Percentiles rank a stretch among this genome's conserved stretches.
Evolutionary conservation across 2,888 invertebrate species (phyloP).

Genomic region (Cerastis rubricosa): DNA sequence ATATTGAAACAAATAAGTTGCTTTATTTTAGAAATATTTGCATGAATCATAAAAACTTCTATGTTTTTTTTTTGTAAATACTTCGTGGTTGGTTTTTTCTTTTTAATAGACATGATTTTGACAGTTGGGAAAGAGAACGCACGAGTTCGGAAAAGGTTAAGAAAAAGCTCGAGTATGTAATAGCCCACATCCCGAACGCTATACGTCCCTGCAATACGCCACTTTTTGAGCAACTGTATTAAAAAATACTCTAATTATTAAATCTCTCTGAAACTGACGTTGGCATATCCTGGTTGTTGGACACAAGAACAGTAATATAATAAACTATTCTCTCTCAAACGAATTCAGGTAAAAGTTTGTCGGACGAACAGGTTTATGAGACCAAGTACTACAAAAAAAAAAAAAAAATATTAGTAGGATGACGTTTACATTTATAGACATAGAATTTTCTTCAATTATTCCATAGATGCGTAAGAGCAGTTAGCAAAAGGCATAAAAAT

Average conservation of each 20-base stretch:
- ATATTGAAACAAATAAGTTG: too few species aligned
- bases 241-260: neutral
- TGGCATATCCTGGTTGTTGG: neutral
- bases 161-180: too few species aligned
- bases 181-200: too few species aligned
- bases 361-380: slow-evolving; percentile 17
- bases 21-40: too few species aligned
- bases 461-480: slow-evolving; percentile 27
- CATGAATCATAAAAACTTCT: too few species aligned
- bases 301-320: slow-evolving; percentile 1
- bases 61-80: too few species aligned
- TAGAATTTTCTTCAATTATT: slow-evolving; percentile 31
- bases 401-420: slow-evolving; percentile 21
- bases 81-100: too few species aligned
- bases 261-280: neutral
- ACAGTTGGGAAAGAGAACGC: too few species aligned
- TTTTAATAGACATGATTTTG: too few species aligned
- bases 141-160: too few species aligned
- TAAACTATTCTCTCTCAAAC: slow-evolving; percentile 18
- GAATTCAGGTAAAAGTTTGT: slow-evolving; percentile 31
- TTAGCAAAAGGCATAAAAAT: slow-evolving; percentile 35
- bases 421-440: slow-evolving; percentile 15
- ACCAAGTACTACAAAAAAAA: slow-evolving; percentile 20
- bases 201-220: too few species aligned
- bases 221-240: too few species aligned